Percentiles rank a stretch among this genome's conserved stretches.
These are phyloP conservation scores for Thermophis baileyi DNA, from an alignment of 2,113 vertebrate species.

Conservation along the genomic window DNA sequence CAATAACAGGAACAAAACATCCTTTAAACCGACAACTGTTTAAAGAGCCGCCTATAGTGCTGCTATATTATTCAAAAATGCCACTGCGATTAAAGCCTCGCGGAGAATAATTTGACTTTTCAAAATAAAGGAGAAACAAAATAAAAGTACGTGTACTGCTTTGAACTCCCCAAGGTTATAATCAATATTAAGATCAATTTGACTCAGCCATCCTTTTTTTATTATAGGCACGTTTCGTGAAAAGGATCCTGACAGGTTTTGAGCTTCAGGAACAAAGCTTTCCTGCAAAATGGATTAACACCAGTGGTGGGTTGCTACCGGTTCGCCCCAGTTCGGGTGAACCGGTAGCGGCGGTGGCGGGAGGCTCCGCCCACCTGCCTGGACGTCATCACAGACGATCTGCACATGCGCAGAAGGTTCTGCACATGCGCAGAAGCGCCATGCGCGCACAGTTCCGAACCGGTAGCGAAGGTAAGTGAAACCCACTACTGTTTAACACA, in stretches of 20 bases:
- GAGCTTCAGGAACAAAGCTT: accelerated
- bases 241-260: background rate
- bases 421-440: too few relatives aligned
- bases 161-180: accelerated
- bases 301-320: too few relatives aligned
- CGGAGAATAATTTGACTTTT: background rate
- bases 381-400: too few relatives aligned
- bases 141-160: background rate
- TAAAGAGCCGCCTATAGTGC: background rate
- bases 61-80: background rate
- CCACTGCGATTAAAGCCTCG: background rate
- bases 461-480: too few relatives aligned
- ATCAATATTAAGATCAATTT: background rate
- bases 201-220: background rate
- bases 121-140: background rate
- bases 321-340: too few relatives aligned
- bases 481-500: too few relatives aligned
- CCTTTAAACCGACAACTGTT: background rate
- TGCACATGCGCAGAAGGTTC: too few relatives aligned
- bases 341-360: too few relatives aligned
- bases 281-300: background rate
- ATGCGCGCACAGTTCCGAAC: too few relatives aligned
- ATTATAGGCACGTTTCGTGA: background rate
- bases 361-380: too few relatives aligned
- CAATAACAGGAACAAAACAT: constrained; percentile 1